Base-by-base conservation (phyloP, 2,888 invertebrate genomes). In the Tipula confusa region DNA sequence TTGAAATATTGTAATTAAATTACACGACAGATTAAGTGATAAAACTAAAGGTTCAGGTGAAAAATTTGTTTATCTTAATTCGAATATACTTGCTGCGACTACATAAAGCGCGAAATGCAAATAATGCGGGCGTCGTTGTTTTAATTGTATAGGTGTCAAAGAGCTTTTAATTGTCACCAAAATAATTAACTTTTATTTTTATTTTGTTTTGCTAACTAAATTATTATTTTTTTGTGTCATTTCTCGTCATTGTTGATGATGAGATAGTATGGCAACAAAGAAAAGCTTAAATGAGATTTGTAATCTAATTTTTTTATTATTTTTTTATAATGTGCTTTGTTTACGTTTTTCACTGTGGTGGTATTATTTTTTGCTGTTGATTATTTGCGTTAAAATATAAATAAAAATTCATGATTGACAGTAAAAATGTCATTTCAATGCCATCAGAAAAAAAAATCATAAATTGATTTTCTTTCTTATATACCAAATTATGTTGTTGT, bases 251-350 rank as follows among this genome's bases (percentile, higher is more conserved):
- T 64, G 64, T 9, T 64, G 64, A 24, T 64, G 64, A 24, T 64
- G 64, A 18, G 64, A 64, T 24, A 24, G n/a, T n/a, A 11, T 24
- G 4, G 64, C 64, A 64, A 64, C 64, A 64, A 64, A 64, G 64
- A 9, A 11, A 64, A 64, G 64, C 64, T 64, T 64, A 24, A 64
- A 64, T 64, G 64, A 64, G 64, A 64, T 64, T 64, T 64, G 24
- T 64, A 64, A 64, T 64, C 64, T 64, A 64, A 64, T 64, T 64
- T n/a, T n/a, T n/a, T n/a, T 64, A 64, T 64, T 64, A 24, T 64
- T 43, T 7, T 18, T n/a, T n/a, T n/a, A n/a, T n/a, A n/a, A n/a
- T 18, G 64, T 3, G 64, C 64, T 64, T 64, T 64, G 24, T 64
- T 64, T 64, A 24, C 64, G 24, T 24, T 64, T 24, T 24, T 64